These are phyloP conservation scores for Archocentrus centrarchus DNA, from an alignment of 2,113 vertebrate genomes.

Conservation along the genomic window DNA sequence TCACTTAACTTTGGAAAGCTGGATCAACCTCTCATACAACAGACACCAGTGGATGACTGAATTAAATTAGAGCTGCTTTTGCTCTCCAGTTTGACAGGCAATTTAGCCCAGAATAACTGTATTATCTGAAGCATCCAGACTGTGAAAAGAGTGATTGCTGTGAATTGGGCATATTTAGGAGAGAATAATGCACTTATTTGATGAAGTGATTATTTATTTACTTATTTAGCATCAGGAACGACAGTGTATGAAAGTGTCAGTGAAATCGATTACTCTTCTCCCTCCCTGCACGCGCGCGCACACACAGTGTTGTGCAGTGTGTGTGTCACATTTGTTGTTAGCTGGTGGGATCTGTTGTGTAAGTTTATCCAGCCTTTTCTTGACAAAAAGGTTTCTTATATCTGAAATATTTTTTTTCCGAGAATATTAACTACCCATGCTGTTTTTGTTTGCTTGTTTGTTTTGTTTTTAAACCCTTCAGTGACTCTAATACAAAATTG, in stretches of 20 bases:
- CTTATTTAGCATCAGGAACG: background rate
- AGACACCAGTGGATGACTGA: background rate
- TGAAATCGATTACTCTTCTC: background rate
- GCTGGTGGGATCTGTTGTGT: background rate
- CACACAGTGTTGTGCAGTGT: no score
- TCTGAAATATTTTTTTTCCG: background rate
- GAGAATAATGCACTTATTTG: background rate
- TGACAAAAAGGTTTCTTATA: background rate
- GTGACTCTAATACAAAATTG: background rate
- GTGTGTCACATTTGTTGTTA: background rate
- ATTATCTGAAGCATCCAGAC: background rate
- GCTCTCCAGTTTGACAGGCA: background rate
- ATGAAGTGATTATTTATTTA: no score
- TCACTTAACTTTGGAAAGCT: background rate
- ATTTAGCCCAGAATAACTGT: background rate
- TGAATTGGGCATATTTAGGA: background rate
- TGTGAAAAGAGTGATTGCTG: background rate
- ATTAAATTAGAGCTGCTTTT: background rate
- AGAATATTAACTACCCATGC: background rate
- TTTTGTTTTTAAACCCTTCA: background rate
- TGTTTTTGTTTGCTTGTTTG: background rate
- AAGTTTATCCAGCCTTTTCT: background rate
- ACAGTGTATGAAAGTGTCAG: background rate
- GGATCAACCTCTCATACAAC: background rate
- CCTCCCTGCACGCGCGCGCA: background rate